Evolutionary conservation across 2,888 invertebrate species (phyloP).

Genomic region (Machimus atricapillus): DNA sequence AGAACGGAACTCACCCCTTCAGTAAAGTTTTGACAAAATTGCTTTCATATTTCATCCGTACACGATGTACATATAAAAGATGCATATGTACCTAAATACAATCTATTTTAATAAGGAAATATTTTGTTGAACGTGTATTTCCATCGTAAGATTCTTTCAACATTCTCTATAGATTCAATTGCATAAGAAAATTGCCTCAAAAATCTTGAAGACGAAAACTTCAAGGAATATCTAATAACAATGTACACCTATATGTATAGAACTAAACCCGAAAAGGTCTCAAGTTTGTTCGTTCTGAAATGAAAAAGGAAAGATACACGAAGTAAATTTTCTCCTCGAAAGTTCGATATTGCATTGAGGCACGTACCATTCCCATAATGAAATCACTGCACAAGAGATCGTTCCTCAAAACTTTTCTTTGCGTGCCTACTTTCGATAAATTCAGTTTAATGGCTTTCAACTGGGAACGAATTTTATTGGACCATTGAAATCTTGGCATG

Average conservation of each 20-base stretch:
- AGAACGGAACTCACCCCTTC: too few relatives aligned
- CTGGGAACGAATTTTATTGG: background rate
- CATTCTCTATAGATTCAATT: background rate
- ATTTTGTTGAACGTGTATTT: background rate
- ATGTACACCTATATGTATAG: background rate
- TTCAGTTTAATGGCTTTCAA: background rate
- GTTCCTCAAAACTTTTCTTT: background rate
- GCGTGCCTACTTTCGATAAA: background rate
- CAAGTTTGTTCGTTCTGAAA: background rate
- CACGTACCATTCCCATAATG: conserved; percentile 2
- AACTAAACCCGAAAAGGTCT: background rate
- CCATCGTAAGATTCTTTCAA: background rate
- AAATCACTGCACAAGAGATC: background rate
- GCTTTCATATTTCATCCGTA: background rate
- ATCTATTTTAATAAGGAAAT: background rate
- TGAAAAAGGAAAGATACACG: background rate
- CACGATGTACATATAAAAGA: background rate
- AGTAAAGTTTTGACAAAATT: background rate
- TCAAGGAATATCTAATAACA: background rate
- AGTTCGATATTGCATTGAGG: background rate
- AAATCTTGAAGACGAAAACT: background rate
- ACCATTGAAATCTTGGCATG: background rate
- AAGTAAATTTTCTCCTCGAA: background rate
- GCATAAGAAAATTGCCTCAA: background rate
- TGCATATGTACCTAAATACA: background rate